Evolutionary conservation across 2,888 invertebrate genomes (phyloP).

Genomic region (Erynnis tages): DNA sequence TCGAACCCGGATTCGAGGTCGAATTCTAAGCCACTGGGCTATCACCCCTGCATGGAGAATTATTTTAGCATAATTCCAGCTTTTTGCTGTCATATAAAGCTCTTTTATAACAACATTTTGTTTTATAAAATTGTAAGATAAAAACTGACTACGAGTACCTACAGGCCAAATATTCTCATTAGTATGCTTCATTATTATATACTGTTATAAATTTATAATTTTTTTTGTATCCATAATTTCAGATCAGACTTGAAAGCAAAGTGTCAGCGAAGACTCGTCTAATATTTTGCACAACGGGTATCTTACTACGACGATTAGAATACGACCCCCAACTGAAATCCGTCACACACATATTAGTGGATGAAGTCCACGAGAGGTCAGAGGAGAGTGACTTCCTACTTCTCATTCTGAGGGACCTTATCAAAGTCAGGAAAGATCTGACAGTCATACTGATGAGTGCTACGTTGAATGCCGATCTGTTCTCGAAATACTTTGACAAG

Average conservation of each 20-base stretch:
- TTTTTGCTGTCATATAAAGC: too few relatives aligned
- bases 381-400: conserved; percentile 95
- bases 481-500: conserved; percentile 90
- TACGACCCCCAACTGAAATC: conserved; percentile 87
- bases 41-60: too few relatives aligned
- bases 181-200: too few relatives aligned
- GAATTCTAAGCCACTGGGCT: too few relatives aligned
- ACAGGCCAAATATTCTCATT: too few relatives aligned
- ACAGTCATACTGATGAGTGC: conserved; percentile 97
- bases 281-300: conserved; percentile 96
- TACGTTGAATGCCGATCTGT: conserved; percentile 91
- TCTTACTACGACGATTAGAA: conserved; percentile 90
- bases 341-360: conserved; percentile 92
- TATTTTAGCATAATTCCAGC: too few relatives aligned
- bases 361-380: conserved; percentile 96
- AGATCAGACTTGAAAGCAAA: conserved; percentile 91
- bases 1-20: too few relatives aligned
- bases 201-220: too few relatives aligned
- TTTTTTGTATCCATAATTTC: conserved; percentile 72
- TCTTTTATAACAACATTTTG: too few relatives aligned
- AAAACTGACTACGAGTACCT: too few relatives aligned
- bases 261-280: conserved; percentile 89
- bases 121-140: too few relatives aligned
- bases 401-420: conserved; percentile 89
- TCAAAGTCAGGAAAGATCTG: conserved; percentile 86